These are phyloP conservation scores for Phocides pigmalion DNA, from an alignment of 1,140 invertebrate genomes.

Conservation along the genomic window DNA sequence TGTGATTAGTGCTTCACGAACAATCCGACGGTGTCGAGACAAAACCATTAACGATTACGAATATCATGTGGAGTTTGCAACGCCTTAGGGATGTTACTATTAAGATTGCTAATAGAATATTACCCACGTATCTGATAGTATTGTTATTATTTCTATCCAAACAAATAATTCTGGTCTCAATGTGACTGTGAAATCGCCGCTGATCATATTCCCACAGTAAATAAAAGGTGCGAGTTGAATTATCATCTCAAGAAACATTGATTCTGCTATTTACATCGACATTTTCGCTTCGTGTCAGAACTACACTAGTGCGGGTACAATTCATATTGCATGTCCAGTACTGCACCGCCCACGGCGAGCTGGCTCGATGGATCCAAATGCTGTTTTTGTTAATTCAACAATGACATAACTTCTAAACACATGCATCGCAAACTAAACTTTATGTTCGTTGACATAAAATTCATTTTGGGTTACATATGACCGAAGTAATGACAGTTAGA, in stretches of 20 bases:
- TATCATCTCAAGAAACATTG: conserved; percentile 54
- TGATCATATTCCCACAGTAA: conserved; percentile 56
- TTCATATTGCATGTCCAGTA: conserved; percentile 77
- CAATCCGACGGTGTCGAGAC: conserved; percentile 50
- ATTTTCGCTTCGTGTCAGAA: conserved; percentile 48
- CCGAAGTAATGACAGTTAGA: conserved; percentile 17
- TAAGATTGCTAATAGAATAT: conserved; percentile 33
- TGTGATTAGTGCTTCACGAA: conserved; percentile 26
- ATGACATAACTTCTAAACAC: background rate
- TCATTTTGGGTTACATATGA: background rate
- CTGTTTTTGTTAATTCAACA: conserved; percentile 20
- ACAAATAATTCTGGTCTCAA: background rate
- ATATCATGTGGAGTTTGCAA: conserved; percentile 40
- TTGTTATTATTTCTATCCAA: conserved; percentile 19
- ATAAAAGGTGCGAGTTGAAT: conserved; percentile 52
- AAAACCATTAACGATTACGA: conserved; percentile 51
- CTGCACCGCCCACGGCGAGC: conserved; percentile 74
- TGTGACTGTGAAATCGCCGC: conserved; percentile 48
- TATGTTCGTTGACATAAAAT: background rate
- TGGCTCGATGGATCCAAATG: conserved; percentile 59
- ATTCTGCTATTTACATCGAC: conserved; percentile 61
- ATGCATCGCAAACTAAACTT: background rate
- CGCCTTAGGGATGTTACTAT: conserved; percentile 46
- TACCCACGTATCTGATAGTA: conserved; percentile 9
- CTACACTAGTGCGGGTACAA: conserved; percentile 63